Evolutionary conservation across 2,797 vertebrate species (phyloP), one percentile per base, ranked within the genome.

Genomic region (Hapalemur alaotrensis): DNA sequence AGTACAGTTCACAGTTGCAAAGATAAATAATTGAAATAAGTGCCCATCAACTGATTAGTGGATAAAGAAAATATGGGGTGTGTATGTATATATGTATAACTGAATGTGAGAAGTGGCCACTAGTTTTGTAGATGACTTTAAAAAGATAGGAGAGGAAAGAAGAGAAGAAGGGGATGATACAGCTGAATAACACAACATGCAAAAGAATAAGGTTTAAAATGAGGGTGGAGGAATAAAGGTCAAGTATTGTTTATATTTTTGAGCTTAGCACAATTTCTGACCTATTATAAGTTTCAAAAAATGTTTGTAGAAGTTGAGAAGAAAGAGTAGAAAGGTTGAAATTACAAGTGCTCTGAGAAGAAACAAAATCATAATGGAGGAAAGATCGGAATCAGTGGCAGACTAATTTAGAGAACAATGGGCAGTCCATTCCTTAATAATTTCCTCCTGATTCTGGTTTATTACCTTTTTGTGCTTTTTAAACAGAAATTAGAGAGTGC

Each of bases 401-500:
- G 57, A 59, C 63, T 94, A 63, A 81, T 87, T 89, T 89, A 70
- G 35, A 80, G 61, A 88, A 35, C 8, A 87, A 89, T 35, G 57
- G 54, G 35, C 57, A 80, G 15, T 41, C 38, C 35, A 20, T 48
- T 86, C 25, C 5, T 89, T 96, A 79, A 82, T 91, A 70, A 90
- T 93, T 92, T 83, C 46, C 73, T 82, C 54, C 38, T 32, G 11
- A 35, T n/a, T 91, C 23, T 86, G 41, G 25, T 38, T 96, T 91
- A 89, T 93, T 80, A 91, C 30, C 20, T 70, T 89, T 94, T 93
- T 92, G 84, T 96, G 85, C 93, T 93, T 95, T 93, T 97, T 93
- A 97, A 96, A 94, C 43, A 93, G 87, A 97, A 93, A 93, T 97
- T 70, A 54, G 28, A 96, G 95, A 76, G 32, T 69, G 63, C 38